phyloP scores from a whole-genome alignment of 2,888 invertebrate species.

The Molorchus minor region DNA sequence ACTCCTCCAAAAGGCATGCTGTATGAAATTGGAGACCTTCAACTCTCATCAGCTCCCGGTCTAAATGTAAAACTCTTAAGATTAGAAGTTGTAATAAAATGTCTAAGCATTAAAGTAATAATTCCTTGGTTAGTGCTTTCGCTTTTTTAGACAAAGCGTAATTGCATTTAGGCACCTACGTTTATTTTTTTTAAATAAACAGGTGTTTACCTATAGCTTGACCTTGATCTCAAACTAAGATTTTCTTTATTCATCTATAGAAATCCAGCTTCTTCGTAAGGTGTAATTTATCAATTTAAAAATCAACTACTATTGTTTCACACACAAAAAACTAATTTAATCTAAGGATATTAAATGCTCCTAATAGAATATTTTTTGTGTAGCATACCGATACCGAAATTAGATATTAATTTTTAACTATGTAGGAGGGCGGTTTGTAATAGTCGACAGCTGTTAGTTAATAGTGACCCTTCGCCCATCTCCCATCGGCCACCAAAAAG shows the following conservation, averaged over 20 bases:
- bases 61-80: no score
- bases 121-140: no score
- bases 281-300: constrained; percentile 20
- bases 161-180: no score
- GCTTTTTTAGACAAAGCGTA: no score
- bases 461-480: constrained; percentile 18
- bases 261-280: not conserved
- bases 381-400: constrained; percentile 45
- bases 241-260: not conserved
- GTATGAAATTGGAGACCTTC: no score
- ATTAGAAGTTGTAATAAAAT: no score
- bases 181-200: no score
- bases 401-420: constrained; percentile 49
- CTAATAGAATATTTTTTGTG: constrained; percentile 39
- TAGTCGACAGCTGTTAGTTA: constrained; percentile 43
- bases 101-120: no score
- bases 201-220: not conserved
- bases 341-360: constrained; percentile 26
- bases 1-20: no score
- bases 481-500: constrained; percentile 30
- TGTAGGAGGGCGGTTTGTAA: constrained; percentile 47
- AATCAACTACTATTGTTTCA: constrained; percentile 23
- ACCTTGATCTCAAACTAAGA: not conserved
- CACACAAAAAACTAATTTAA: constrained; percentile 25
- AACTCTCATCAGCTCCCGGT: no score